Percentiles rank a stretch among this genome's conserved stretches.
Conservation (phyloP, 2,888 invertebrate species). For the Ichneumon xanthorius region DNA sequence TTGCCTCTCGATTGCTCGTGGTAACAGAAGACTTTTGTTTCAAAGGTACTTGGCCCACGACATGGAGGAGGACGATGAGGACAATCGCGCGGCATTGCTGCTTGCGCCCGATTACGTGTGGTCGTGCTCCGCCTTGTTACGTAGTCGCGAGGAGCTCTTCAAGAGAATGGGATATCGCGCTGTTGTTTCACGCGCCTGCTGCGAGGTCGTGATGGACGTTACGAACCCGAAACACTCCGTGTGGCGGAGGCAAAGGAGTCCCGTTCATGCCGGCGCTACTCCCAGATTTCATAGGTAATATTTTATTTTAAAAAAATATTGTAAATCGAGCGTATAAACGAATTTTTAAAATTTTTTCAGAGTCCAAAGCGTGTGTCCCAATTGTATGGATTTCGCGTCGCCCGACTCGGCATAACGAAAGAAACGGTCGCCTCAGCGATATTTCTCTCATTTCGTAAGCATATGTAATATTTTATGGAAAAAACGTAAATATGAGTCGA, state of each 20-base stretch:
- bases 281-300: slow-evolving; percentile 68
- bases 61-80: slow-evolving; percentile 87
- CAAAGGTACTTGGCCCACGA: slow-evolving; percentile 86
- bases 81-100: slow-evolving; percentile 84
- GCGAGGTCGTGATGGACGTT: slow-evolving; percentile 84
- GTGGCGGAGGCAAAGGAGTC: slow-evolving; percentile 78
- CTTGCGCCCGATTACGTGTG: slow-evolving; percentile 67
- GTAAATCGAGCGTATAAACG: background rate
- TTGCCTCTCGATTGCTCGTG: background rate
- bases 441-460: background rate
- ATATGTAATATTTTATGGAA: slow-evolving; percentile 57
- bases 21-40: slow-evolving; percentile 1
- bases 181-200: slow-evolving; percentile 85
- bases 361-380: slow-evolving; percentile 70
- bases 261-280: slow-evolving; percentile 78
- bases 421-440: background rate
- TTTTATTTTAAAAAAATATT: background rate
- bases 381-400: slow-evolving; percentile 60
- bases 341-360: slow-evolving; percentile 63
- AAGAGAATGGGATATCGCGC: slow-evolving; percentile 85
- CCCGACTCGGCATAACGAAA: slow-evolving; percentile 33
- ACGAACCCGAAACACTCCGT: slow-evolving; percentile 75
- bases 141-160: slow-evolving; percentile 82
- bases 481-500: background rate
- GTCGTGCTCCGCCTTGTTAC: slow-evolving; percentile 78